These are phyloP conservation scores for Lycocerus yunnanus DNA, from an alignment of 2,888 invertebrate genomes.

Conservation along the genomic window DNA sequence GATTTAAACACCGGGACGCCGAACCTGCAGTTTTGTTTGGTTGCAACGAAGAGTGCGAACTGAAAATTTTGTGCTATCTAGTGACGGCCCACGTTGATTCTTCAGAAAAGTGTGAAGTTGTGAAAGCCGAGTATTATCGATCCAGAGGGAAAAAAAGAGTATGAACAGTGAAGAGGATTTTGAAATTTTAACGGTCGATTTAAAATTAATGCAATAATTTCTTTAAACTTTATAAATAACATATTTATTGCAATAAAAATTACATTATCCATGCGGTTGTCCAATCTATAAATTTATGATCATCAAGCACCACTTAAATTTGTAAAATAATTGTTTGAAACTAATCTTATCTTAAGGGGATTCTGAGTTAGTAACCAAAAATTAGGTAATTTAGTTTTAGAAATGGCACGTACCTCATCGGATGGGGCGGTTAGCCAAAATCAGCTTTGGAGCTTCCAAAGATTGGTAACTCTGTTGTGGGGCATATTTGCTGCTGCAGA, in stretches of 20 bases:
- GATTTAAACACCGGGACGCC: slow-evolving; percentile 23
- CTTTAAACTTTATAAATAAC: no score
- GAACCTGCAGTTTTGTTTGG: slow-evolving; percentile 29
- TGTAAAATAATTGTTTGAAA: no score
- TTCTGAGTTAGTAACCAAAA: neutral
- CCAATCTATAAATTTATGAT: no score
- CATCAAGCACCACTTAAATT: no score
- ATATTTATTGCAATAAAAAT: no score
- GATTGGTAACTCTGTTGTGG: neutral
- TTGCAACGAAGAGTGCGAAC: slow-evolving; percentile 32
- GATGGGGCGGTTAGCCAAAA: neutral
- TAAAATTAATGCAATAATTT: no score
- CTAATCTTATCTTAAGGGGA: neutral
- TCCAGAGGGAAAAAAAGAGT: neutral
- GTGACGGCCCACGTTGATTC: slow-evolving; percentile 46
- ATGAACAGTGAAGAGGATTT: no score
- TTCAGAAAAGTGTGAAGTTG: neutral
- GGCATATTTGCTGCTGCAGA: neutral
- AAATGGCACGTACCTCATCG: neutral
- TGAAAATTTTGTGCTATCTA: slow-evolving; percentile 56
- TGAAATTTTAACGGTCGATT: no score
- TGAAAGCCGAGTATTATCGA: neutral
- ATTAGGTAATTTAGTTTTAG: neutral
- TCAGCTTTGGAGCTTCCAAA: neutral
- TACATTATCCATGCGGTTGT: no score